phyloP scores from a whole-genome alignment of 2,888 invertebrate genomes.

The Acrocera orbiculus region DNA sequence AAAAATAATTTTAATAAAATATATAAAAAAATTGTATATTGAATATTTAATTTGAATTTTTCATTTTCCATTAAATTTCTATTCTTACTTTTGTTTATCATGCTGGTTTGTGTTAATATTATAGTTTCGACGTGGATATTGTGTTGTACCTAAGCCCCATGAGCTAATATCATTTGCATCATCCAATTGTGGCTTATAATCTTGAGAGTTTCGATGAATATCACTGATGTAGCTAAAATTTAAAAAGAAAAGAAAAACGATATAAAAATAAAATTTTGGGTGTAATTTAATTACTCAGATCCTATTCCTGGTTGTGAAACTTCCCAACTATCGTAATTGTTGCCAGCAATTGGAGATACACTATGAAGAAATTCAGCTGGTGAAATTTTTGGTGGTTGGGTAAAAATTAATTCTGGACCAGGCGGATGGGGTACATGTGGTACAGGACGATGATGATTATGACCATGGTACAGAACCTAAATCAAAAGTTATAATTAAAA shows the following conservation, averaged over 20 bases:
- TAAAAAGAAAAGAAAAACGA: background rate
- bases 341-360: conserved; percentile 1
- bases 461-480: conserved; percentile 25
- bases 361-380: conserved; percentile 23
- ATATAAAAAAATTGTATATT: background rate
- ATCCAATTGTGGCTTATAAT: conserved; percentile 34
- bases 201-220: conserved; percentile 41
- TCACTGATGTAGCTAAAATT: conserved; percentile 38
- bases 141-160: conserved; percentile 41
- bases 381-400: conserved; percentile 27
- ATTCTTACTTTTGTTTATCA: background rate
- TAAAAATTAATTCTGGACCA: conserved; percentile 26
- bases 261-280: background rate
- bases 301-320: conserved; percentile 45
- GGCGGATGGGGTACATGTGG: conserved; percentile 9
- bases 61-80: too few relatives aligned
- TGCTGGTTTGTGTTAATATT: conserved; percentile 11
- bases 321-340: conserved; percentile 37
- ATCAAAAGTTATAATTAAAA: conserved; percentile 1
- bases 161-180: conserved; percentile 43
- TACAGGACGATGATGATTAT: conserved; percentile 13
- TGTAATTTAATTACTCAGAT: conserved; percentile 35
- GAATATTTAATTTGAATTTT: background rate
- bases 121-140: conserved; percentile 23
- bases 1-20: conserved; percentile 2